phyloP scores from a whole-genome alignment of 2,113 vertebrate genomes.

The Phylloscopus trochilus region DNA sequence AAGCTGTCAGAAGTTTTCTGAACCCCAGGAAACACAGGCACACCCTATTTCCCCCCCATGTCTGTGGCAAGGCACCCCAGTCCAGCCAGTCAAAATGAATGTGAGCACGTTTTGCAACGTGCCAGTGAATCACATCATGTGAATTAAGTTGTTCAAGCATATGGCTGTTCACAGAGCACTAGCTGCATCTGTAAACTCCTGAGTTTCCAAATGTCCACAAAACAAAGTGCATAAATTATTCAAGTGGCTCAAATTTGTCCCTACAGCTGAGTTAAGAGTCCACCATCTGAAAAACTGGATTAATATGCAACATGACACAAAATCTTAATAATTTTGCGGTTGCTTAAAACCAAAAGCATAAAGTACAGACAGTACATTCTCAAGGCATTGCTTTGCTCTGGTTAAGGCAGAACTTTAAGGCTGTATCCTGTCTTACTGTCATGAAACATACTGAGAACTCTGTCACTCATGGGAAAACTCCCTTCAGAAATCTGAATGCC shows the following conservation, averaged over 20 bases:
- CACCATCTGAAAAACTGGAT: background rate
- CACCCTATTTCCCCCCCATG: background rate
- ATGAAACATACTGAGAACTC: background rate
- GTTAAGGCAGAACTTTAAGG: background rate
- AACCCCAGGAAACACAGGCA: background rate
- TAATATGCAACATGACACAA: background rate
- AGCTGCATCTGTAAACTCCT: fast-evolving
- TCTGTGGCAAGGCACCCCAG: background rate
- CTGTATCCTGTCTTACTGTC: background rate
- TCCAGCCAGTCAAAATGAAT: background rate
- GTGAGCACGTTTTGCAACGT: background rate
- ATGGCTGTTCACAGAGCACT: background rate
- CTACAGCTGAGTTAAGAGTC: background rate
- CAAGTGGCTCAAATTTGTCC: background rate
- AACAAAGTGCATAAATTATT: background rate
- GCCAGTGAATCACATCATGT: background rate
- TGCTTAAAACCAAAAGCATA: background rate
- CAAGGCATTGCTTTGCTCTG: background rate
- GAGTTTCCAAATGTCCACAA: background rate
- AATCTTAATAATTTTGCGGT: background rate
- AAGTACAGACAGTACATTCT: background rate
- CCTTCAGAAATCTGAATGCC: background rate
- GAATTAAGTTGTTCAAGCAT: background rate
- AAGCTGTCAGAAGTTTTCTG: background rate
- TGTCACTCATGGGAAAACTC: background rate